Base-by-base conservation (phyloP, 1,140 invertebrate genomes). In the Drosophila insularis region DNA sequence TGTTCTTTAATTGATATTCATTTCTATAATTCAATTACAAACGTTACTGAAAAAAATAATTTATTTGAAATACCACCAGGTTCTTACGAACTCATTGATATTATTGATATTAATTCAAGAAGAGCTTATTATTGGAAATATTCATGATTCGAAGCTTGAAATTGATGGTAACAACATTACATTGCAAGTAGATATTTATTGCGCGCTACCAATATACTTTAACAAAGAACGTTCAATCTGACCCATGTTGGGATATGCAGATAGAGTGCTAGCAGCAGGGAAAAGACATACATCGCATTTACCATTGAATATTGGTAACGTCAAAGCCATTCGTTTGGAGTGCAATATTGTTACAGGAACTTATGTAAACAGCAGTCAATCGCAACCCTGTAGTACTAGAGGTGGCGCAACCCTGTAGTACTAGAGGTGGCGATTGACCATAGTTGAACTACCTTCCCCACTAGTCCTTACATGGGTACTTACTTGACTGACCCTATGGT, bases 1-100 rank as follows among this genome's bases (percentile, higher is more conserved):
- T 73, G 90, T 31, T 81, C 79, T 5, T 43, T 92, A 17, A 80
- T 91, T 31, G 74, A 78, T 67, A 81, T 92, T 68, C 50, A 90
- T 62, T 89, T 78, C 43, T 91, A 89, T 58, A 81, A 92, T 78
- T 87, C 85, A 13, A 91, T 91, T n/a, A 86, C 86, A 14, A 92
- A 92, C 71, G 78, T 91, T 55, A 71, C 89, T 77, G 8, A 43
- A 27, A 63, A 61, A 31, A 86, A 89, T 43, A 91, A 92, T 82
- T 76, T 80, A 71, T 91, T 92, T 56, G 60, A 56, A 46, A 86
- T 92, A 63, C 89, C 89, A 7, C 78, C 74, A 23, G 89, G 90
- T 14, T 81, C 82, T 31, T 92, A 91, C 80, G 91, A 91, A 76
- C 70, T 92, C 53, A 43, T 69, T 37, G 78, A 92, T 71, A 91